Percentiles rank a stretch among this genome's conserved stretches.
Evolutionary conservation across 2,113 vertebrate genomes (phyloP).

Genomic region (Fulmarus glacialis): DNA sequence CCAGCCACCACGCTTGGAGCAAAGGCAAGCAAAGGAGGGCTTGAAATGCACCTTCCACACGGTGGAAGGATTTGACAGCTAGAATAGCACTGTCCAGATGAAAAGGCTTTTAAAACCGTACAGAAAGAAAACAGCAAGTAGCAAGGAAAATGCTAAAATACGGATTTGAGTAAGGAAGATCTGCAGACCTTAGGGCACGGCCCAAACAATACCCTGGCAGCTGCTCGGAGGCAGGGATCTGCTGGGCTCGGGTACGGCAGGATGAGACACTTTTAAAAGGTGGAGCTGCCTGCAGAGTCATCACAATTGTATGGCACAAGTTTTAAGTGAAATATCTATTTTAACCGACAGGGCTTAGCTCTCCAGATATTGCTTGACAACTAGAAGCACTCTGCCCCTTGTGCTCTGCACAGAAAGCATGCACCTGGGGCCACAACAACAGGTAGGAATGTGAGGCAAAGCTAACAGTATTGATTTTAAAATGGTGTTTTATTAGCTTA

Average conservation of each 20-base stretch:
- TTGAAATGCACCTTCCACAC: neutral
- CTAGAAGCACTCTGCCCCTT: neutral
- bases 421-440: neutral
- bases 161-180: neutral
- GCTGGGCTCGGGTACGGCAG: neutral
- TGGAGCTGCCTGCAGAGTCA: neutral
- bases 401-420: neutral
- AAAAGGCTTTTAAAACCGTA: neutral
- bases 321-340: neutral
- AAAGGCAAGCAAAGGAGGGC: neutral
- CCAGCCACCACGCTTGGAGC: neutral
- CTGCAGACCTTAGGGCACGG: neutral
- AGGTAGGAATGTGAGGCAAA: slow-evolving; percentile 19
- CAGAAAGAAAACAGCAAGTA: neutral
- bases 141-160: neutral
- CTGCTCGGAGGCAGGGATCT: neutral
- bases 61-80: neutral
- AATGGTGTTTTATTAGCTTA: slow-evolving; percentile 61
- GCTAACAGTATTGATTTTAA: slow-evolving; percentile 56
- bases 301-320: neutral
- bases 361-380: neutral
- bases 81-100: neutral
- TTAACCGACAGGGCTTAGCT: neutral
- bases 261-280: neutral
- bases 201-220: neutral